These are phyloP conservation scores for Macrostomum lignano DNA, from an alignment of 1,140 invertebrate genomes.

Conservation along the genomic window DNA sequence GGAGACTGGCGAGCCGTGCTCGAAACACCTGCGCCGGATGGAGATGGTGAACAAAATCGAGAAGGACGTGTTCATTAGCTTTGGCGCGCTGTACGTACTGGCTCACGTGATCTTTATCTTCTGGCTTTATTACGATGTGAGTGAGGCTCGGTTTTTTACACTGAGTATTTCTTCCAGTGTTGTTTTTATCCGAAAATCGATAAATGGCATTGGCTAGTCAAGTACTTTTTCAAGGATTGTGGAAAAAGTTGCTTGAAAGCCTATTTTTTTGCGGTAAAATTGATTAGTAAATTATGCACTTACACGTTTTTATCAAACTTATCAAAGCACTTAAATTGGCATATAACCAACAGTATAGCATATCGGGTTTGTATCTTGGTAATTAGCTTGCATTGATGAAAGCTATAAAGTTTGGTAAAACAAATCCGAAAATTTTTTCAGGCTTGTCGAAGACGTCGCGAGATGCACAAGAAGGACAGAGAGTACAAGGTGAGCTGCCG, in stretches of 20 bases:
- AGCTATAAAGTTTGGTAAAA: conserved; percentile 1
- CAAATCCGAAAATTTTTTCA: neutral
- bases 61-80: conserved; percentile 11
- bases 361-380: neutral
- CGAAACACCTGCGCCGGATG: neutral
- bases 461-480: conserved; percentile 1
- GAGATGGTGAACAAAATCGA: conserved; percentile 9
- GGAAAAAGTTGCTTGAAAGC: too few species aligned
- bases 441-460: conserved; percentile 1
- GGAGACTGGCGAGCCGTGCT: neutral
- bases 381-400: neutral
- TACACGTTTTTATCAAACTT: neutral
- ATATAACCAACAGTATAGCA: neutral
- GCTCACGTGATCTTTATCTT: conserved; percentile 12
- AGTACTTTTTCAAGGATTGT: conserved; percentile 1
- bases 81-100: conserved; percentile 11
- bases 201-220: neutral
- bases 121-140: conserved; percentile 12
- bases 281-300: neutral
- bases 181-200: neutral
- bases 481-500: conserved; percentile 1
- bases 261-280: too few species aligned
- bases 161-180: neutral
- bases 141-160: conserved; percentile 4
- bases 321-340: neutral